Evolutionary conservation across 2,797 vertebrate genomes (phyloP).

Genomic region (Lagorchestes hirsutus): DNA sequence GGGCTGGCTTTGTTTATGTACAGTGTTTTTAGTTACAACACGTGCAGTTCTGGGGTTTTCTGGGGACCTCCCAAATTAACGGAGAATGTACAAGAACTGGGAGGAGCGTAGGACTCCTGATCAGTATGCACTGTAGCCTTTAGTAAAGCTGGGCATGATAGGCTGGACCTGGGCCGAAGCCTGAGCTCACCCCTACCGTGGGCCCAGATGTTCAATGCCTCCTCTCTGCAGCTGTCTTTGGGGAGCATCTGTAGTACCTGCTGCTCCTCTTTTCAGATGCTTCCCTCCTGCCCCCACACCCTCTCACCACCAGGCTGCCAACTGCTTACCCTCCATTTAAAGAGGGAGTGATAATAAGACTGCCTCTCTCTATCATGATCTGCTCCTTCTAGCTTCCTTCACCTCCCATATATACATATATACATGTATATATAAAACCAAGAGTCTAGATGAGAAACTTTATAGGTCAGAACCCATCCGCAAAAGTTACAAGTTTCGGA

Average conservation of each 20-base stretch:
- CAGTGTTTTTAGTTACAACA: conserved; percentile 81
- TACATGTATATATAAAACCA: neutral
- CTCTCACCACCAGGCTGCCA: neutral
- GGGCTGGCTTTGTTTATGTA: conserved; percentile 82
- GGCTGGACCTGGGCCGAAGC: conserved; percentile 38
- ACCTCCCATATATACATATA: neutral
- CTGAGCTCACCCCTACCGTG: conserved; percentile 31
- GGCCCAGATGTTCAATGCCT: conserved; percentile 48
- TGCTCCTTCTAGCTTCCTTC: neutral
- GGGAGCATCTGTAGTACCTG: neutral
- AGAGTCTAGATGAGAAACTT: neutral
- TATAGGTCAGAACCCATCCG: neutral
- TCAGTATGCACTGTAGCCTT: neutral
- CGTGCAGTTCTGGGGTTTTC: conserved; percentile 70
- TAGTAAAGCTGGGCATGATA: conserved; percentile 44
- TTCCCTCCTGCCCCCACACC: conserved; percentile 1
- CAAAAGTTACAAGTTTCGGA: neutral
- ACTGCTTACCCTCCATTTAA: neutral
- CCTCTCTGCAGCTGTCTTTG: conserved; percentile 35
- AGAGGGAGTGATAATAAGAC: neutral
- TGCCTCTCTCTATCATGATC: neutral
- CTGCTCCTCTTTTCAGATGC: neutral
- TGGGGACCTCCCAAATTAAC: conserved; percentile 59
- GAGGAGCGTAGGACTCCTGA: conserved; percentile 43
- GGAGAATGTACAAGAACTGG: conserved; percentile 46